A percentile compares a stretch with the other conserved stretches of the same genome.
phyloP scores from a whole-genome alignment of 2,797 vertebrate species.

The Macropus fuliginosus region DNA sequence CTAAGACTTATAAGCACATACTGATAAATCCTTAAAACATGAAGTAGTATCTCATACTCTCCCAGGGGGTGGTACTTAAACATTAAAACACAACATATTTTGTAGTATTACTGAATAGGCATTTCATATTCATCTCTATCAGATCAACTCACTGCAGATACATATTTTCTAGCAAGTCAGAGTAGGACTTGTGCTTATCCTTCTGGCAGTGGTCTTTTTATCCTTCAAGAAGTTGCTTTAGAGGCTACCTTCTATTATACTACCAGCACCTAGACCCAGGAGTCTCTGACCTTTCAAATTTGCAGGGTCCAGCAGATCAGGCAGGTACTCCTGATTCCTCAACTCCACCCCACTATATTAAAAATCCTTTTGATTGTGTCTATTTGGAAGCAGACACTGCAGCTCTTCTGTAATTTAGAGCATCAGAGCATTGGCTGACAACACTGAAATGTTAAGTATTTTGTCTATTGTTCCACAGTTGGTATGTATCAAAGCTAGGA shows the following conservation, averaged over 20 bases:
- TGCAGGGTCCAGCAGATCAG: background rate
- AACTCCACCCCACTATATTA: background rate
- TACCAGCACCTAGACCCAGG: background rate
- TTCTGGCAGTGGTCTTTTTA: background rate
- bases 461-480: background rate
- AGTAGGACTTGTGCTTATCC: background rate
- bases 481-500: background rate
- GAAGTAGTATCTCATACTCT: background rate
- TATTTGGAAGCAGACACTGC: background rate
- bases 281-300: background rate
- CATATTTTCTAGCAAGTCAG: background rate
- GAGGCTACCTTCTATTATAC: background rate
- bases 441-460: background rate
- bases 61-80: background rate
- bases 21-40: background rate
- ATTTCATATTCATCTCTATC: background rate
- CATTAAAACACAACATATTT: background rate
- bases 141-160: background rate
- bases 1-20: background rate
- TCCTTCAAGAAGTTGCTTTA: background rate
- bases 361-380: background rate
- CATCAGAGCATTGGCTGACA: background rate
- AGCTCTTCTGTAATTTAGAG: background rate
- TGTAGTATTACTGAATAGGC: background rate
- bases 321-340: background rate